phyloP scores from a whole-genome alignment of 2,797 vertebrate species.

The Pangasius mekongensis region DNA sequence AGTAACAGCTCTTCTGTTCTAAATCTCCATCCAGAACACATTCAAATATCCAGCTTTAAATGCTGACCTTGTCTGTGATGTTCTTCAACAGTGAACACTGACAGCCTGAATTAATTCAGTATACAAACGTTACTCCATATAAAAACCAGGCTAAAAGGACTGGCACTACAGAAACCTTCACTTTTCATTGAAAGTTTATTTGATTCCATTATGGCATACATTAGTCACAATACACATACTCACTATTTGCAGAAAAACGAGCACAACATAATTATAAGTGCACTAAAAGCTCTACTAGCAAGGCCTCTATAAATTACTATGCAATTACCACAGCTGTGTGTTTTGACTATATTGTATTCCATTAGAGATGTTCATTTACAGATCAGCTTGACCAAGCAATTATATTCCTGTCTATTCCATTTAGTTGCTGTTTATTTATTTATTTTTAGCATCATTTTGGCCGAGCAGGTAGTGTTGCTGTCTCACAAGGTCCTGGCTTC shows the following conservation, averaged over 20 bases:
- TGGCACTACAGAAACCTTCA: neutral
- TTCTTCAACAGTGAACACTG: neutral
- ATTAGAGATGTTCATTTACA: slow-evolving; percentile 56
- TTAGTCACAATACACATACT: slow-evolving; percentile 32
- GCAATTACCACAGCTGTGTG: slow-evolving; percentile 47
- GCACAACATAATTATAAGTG: slow-evolving; percentile 45
- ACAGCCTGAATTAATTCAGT: neutral
- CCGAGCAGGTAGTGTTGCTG: neutral
- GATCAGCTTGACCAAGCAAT: slow-evolving; percentile 47
- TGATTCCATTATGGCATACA: slow-evolving; percentile 44
- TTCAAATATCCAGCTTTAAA: neutral
- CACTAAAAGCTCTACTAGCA: slow-evolving; percentile 53
- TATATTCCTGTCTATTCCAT: slow-evolving; percentile 42
- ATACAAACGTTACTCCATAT: neutral
- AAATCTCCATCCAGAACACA: neutral
- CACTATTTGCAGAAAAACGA: slow-evolving; percentile 28
- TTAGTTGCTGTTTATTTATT: neutral
- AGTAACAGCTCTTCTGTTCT: neutral
- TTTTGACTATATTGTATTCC: slow-evolving; percentile 36
- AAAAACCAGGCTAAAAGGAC: neutral
- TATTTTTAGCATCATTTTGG: neutral
- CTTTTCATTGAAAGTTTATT: slow-evolving; percentile 23
- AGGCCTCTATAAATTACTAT: slow-evolving; percentile 43
- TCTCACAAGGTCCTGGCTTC: neutral
- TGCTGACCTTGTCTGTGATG: neutral